Evolutionary conservation across 2,888 invertebrate genomes (phyloP).

Genomic region (Strigamia transsilvanica): DNA sequence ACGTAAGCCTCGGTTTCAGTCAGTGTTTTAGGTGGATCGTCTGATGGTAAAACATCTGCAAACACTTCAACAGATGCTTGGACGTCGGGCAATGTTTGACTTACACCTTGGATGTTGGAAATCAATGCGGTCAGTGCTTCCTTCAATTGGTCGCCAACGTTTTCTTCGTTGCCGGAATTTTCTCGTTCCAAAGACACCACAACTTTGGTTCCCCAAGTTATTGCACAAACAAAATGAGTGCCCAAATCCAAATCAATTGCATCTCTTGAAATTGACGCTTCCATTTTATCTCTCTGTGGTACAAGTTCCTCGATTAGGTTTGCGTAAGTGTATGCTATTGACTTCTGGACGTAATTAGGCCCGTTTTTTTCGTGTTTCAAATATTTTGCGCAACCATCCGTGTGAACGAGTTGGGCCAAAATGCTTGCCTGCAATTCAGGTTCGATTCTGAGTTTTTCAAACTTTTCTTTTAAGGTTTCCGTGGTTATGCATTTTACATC

Average conservation of each 20-base stretch:
- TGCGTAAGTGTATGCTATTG: not conserved
- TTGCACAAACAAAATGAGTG: not conserved
- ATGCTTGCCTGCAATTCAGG: constrained; percentile 18
- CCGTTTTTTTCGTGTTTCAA: not conserved
- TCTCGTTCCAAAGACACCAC: not conserved
- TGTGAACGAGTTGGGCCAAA: not conserved
- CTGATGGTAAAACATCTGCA: too few species aligned
- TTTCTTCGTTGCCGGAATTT: not conserved
- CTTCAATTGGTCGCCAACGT: not conserved
- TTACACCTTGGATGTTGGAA: not conserved
- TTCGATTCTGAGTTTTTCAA: not conserved
- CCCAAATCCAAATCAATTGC: not conserved
- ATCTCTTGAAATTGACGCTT: not conserved
- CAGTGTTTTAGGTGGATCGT: too few species aligned
- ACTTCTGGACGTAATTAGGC: too few species aligned
- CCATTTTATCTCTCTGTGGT: not conserved
- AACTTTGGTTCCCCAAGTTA: not conserved
- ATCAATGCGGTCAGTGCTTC: not conserved
- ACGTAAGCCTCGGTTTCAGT: not conserved
- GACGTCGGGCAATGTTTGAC: too few species aligned
- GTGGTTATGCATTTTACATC: not conserved
- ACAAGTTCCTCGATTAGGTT: not conserved
- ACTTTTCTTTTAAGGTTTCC: not conserved
- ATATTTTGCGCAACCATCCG: not conserved
- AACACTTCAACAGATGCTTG: too few species aligned